Conservation (phyloP, 23 tunicate genomes). For the Ciona savignyi region DNA sequence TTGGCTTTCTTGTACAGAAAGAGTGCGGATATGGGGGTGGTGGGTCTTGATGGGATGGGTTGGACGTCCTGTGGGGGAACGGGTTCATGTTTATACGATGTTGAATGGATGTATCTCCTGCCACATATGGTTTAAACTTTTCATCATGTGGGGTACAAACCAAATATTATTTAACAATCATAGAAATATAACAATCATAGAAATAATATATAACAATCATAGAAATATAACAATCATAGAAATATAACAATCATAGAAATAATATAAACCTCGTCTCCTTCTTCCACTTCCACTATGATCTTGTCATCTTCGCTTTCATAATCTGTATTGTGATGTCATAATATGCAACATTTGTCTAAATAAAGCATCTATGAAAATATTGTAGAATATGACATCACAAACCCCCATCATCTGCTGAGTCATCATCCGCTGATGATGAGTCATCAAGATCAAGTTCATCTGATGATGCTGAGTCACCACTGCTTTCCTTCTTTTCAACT, state of each 20-base stretch:
- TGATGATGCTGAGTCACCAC: conserved; percentile 19
- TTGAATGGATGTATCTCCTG: too few species aligned
- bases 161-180: too few species aligned
- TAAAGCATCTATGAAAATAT: not conserved
- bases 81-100: too few species aligned
- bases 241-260: too few species aligned
- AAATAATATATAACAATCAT: not conserved
- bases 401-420: conserved; percentile 17
- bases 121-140: too few species aligned
- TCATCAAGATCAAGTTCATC: conserved; percentile 23
- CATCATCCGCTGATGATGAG: conserved; percentile 24
- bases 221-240: too few species aligned
- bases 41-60: too few species aligned
- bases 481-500: not conserved
- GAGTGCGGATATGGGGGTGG: too few species aligned
- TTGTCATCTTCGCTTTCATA: not conserved
- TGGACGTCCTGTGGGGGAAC: too few species aligned
- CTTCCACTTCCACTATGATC: conserved; percentile 10
- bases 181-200: too few species aligned
- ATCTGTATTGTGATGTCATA: conserved; percentile 1
- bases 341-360: not conserved
- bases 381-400: not conserved
- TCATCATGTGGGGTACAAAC: too few species aligned
- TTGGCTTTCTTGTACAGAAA: too few species aligned
- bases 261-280: not conserved